Base-by-base conservation (phyloP, 2,797 vertebrate species). In the Urosaurus nigricauda region DNA sequence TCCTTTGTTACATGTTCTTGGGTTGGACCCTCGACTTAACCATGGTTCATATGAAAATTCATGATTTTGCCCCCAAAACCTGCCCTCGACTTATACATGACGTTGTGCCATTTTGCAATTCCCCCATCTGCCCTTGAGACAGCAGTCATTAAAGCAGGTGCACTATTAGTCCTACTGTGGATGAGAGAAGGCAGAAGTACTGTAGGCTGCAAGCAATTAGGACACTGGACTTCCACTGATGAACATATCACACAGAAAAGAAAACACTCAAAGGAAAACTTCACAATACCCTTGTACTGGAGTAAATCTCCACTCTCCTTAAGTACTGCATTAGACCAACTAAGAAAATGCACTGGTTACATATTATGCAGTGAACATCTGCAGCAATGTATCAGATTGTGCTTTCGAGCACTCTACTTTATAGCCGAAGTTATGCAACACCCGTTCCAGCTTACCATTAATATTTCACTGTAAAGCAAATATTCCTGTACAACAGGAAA, bases 401-500 rank as follows among this genome's bases (percentile, higher is more conserved):
- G 63, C 6, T 65, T 68, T 68, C 32, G 32, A 68, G n/a, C n/a
- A 12, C 4, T 40, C 24, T 60, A 4, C 14, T 60, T 51, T 35
- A 40, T 2, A 68, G 53, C 24, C 8, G 13, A 68, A 35, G 70
- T 70, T 29, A 40, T 37, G 19, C 47, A 90, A 21, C 35, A 79
- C 68, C 68, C 6, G 68, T 79, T 19, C 16, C 26, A 85, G 21
- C 97, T 97, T 96, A 99, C 98, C 98, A 97, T 98, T 11, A 99
- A 95, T 0, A 98, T 98, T 85, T 99, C 99, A 3, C 97, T 95
- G 90, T 98, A 99, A 73, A 99, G 98, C 86, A 98, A 96, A 0
- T 99, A 99, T 81, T 99, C 98, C 0, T 99, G 98, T n/a, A 99
- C 93, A 1, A 96, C 92, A 0, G 99, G 99, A 68, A 98, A 96